Evolutionary conservation across 2,113 vertebrate genomes (phyloP), one percentile per base, ranked within the genome.

Genomic region (Callaeas wilsoni): DNA sequence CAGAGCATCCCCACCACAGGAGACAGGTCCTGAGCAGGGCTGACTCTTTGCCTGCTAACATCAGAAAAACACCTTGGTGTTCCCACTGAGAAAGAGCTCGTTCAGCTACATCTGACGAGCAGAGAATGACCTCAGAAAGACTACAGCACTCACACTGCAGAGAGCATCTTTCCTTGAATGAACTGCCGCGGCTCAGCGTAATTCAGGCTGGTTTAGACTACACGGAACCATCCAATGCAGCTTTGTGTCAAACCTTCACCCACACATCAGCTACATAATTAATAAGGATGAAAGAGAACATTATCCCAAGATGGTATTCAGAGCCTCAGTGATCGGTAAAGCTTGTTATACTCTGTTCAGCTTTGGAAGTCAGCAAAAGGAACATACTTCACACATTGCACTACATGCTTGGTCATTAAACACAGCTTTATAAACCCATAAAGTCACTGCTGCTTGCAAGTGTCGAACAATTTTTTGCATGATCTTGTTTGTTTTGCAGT

Each of bases 401-500:
- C 80, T 76, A 33, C 77, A 55, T 42, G 55, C 59, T 52, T 91
- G 87, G 70, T 81, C 80, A 89, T 87, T 93, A 94, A 94, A 88
- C 16, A 42, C 49, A 67, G 71, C 33, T 18, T 93, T 88, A 57
- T 50, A 67, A 90, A 41, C 50, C 27, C 67, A 92, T 90, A 89
- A 91, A 84, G 33, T 64, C 60, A 85, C 16, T 68, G 62, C 7
- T 80, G 46, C 74, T 87, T 90, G 49, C 77, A 89, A 94, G 67
- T 7, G 13, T 39, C 56, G 35, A 90, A 59, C 35, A 64, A 52
- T 87, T 91, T 82, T 95, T 81, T 92, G 44, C 62, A 89, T 63
- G 42, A 87, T 87, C 35, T 65, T 67, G 68, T 84, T 95, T 94
- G 83, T 71, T 95, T 93, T 84, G 63, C 83, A 96, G 67, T 22